Base-by-base conservation (phyloP, 2,113 vertebrate genomes). In the Coregonus clupeaformis region DNA sequence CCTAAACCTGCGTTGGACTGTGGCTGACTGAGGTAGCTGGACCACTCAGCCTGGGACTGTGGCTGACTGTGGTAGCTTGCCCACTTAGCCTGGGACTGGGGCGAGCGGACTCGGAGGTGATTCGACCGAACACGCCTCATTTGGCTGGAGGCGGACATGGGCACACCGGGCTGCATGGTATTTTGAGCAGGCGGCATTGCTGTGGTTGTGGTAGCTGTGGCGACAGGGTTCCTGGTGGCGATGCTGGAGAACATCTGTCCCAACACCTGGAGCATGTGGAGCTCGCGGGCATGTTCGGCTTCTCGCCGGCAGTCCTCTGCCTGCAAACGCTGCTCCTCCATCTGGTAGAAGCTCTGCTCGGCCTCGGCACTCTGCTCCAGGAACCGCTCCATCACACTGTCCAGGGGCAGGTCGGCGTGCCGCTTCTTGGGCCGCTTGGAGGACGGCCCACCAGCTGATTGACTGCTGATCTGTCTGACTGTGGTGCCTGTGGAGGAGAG, bases 201-300 rank as follows among this genome's bases (percentile, higher is more conserved):
- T 88, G 90, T 87, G 74, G 85, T 0, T 74, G 87, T 49, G 79
- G 90, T 60, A 73, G 87, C 73, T 71, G 77, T 89, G 30, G 0
- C 77, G 59, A 90, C 27, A 3, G 91, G 85, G 69, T 90, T 86
- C 76, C 91, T 55, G 0, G 93, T 91, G 75, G 93, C 88, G 80
- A 97, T 91, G 86, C 91, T 90, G 82, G 93, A 88, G 77, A 97
- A 94, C 93, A 97, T 95, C 92, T 96, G 96, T 55, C 94, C 95
- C 73, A 96, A 88, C 94, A 96, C 95, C 85, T 97, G 95, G 22
- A 97, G 89, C 95, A 97, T 96, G 81, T 96, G 95, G 75, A 96
- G 90, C 89, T 96, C 96, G 52, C 95, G 88, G 27, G 93, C 72
- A 75, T 96, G 96, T 74, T 97, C 96, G 0, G 94, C 91, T 78